Conservation (phyloP, 2,113 vertebrate species). For the Hyaena hyaena region DNA sequence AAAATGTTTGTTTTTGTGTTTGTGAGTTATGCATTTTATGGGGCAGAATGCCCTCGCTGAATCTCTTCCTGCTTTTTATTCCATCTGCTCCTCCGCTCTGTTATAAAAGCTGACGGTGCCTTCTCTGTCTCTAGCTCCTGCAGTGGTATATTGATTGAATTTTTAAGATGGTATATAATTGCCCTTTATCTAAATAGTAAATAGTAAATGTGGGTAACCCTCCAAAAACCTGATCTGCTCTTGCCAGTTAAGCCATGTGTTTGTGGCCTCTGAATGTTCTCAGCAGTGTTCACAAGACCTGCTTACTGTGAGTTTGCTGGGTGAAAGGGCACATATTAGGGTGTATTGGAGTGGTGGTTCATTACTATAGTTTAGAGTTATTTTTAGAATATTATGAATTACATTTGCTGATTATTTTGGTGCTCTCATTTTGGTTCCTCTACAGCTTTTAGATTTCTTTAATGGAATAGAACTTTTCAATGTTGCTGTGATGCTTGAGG, state of each 20-base stretch:
- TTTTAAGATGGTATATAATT: not conserved
- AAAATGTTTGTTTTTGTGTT: conserved; percentile 73
- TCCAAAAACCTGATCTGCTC: not conserved
- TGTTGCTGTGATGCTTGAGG: too few species aligned
- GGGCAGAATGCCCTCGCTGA: conserved; percentile 27
- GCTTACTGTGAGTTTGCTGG: not conserved
- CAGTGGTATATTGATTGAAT: not conserved
- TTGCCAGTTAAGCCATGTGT: not conserved
- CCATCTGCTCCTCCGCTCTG: not conserved
- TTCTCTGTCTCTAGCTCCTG: not conserved
- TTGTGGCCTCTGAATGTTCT: not conserved
- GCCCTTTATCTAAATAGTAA: not conserved
- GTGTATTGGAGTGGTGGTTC: not conserved
- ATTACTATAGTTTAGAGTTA: not conserved
- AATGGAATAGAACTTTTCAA: not conserved
- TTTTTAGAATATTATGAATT: not conserved
- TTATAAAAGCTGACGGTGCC: not conserved
- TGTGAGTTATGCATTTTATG: conserved; percentile 63
- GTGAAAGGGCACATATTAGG: not conserved
- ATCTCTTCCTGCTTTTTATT: conserved; percentile 5
- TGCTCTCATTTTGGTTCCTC: not conserved
- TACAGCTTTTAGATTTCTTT: not conserved
- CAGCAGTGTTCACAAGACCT: not conserved
- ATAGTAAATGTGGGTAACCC: not conserved
- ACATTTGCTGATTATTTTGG: not conserved